Evolutionary conservation across 2,888 invertebrate species (phyloP), one percentile per base, ranked within the genome.

Genomic region (Ethmia dodecea): DNA sequence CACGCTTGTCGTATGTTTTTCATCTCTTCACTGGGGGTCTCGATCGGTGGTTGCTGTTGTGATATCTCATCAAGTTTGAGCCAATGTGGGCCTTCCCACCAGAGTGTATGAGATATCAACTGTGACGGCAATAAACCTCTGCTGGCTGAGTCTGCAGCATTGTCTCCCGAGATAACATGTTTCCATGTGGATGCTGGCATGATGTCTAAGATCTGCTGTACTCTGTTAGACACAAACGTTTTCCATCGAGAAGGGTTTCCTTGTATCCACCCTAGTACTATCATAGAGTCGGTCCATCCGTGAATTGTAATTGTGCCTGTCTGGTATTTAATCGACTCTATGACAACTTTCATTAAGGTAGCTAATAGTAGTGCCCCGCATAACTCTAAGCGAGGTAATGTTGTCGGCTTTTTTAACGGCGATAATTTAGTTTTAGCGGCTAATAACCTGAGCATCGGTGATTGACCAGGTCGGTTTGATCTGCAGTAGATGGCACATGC

Each of bases 211-310:
- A 47, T 47, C 29, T 40, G 5, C 5, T 13, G 12, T 0, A 46
- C 41, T 35, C 45, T 20, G 22, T 48, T 45, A 1, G 36, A n/a
- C 5, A 40, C 20, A 16, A 35, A 40, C 5, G 28, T 32, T 12
- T 43, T 37, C 31, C 45, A 44, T 18, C 35, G 32, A 3, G 13
- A 18, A 3, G 35, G 28, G 13, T 43, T 36, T 3, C 43, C 45
- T 12, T 47, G 39, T 1, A 51, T n/a, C 49, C 45, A 48, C 1
- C 42, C 46, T 5, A 50, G 13, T 1, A 46, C 45, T 1, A 37
- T 46, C 10, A 13, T 31, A 3, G 26, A 26, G 4, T 33, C 26
- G 3, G 3, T 18, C 18, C 18, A 18, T 18, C 18, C 18, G 18
- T 18, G 18, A 3, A 18, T 6, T 18, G 18, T 18, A 5, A 18